Base-by-base conservation (phyloP, 23 tunicate genomes). In the Diplosoma virens region DNA sequence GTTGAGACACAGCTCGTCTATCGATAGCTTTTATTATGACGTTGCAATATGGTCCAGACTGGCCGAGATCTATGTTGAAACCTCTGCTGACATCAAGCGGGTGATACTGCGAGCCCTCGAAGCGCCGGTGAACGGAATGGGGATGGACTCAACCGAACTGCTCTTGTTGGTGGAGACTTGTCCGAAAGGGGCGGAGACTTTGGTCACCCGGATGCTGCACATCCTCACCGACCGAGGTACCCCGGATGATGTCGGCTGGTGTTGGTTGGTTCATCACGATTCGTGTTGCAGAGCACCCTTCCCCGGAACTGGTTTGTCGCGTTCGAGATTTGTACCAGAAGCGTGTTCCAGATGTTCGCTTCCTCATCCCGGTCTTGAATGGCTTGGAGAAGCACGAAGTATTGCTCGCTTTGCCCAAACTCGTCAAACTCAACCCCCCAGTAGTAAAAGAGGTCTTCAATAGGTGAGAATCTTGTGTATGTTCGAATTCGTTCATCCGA, bases 181-280 rank as follows among this genome's bases (percentile, higher is more conserved):
- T 61, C 99, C 99, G 1, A 76, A 84, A 71, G 96, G 96, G n/a
- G 95, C 93, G 0, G 99, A 95, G 47, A 89, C 99, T 2, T 36
- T 95, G 33, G 96, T 95, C 71, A 95, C 99, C 30, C 59, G 96
- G 58, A 84, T 89, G 80, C 84, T 95, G 33, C 96, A 89, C 58
- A 95, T 86, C 23, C 84, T 95, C 41, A 95, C 99, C 14, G 96
- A 95, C 45, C 84, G 84, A 75, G 86, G 86, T 80, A 4, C 4
- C 9, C 14, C 50, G 50, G 21, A 20, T 16, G 24, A 55, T 11
- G 21, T 55, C 24, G 24, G 11, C 14, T 41, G 50, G 50, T 41
- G 11, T 41, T 41, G 11, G 50, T 14, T 41, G 50, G 9, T 41
- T 41, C 50, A 14, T 41, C 50, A 41, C 50, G 11, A 41, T 41